Conservation (phyloP, 2,113 vertebrate species). For the Scophthalmus maximus region DNA sequence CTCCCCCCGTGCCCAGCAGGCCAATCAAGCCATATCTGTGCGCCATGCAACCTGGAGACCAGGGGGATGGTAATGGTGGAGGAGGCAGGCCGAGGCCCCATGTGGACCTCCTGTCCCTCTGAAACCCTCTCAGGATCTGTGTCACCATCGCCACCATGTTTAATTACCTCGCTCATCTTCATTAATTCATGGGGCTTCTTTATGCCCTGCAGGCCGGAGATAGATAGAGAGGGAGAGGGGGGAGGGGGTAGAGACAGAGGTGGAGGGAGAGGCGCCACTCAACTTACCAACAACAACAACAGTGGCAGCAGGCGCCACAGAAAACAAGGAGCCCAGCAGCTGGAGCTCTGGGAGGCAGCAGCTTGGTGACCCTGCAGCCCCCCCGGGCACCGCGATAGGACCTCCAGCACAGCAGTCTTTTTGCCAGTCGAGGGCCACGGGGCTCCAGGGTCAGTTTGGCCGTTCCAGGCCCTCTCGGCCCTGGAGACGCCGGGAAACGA, state of each 20-base stretch:
- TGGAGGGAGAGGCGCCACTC: conserved; percentile 38
- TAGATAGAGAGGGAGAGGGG: conserved; percentile 27
- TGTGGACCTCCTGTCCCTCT: conserved; percentile 84
- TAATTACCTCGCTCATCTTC: conserved; percentile 94
- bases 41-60: conserved; percentile 86
- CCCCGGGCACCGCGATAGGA: conserved; percentile 37
- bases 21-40: conserved; percentile 90
- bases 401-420: conserved; percentile 49
- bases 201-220: conserved; percentile 86
- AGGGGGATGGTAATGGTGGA: conserved; percentile 37
- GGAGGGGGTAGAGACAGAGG: conserved; percentile 37
- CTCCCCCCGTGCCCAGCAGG: conserved; percentile 87
- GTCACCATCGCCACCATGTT: conserved; percentile 85
- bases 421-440: conserved; percentile 59
- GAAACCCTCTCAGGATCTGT: conserved; percentile 92
- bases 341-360: conserved; percentile 43
- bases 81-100: conserved; percentile 74
- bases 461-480: conserved; percentile 36
- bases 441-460: conserved; percentile 76
- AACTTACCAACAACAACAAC: conserved; percentile 59
- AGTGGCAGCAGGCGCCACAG: conserved; percentile 52
- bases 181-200: conserved; percentile 93
- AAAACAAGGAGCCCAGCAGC: conserved; percentile 59
- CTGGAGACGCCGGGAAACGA: conserved; percentile 59
- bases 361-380: conserved; percentile 56